phyloP scores from a whole-genome alignment of 2,113 vertebrate species.

The Tetraodon nigroviridis region DNA sequence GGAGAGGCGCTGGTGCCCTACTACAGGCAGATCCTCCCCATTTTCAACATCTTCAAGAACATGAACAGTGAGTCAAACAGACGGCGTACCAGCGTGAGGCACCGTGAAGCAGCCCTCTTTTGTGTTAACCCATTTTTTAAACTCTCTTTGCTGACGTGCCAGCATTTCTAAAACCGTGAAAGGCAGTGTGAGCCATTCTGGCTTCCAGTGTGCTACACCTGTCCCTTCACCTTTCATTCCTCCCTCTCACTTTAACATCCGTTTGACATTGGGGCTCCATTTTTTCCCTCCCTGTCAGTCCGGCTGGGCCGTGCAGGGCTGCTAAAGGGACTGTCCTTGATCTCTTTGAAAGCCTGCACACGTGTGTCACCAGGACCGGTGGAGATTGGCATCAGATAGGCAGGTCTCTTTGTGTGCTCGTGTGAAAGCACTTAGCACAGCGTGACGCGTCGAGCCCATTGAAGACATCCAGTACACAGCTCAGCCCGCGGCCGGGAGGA shows the following conservation, averaged over 20 bases:
- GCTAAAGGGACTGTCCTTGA: conserved; percentile 51
- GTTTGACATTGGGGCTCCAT: conserved; percentile 1
- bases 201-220: neutral
- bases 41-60: conserved; percentile 95
- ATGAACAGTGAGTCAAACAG: conserved; percentile 82
- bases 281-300: conserved; percentile 41
- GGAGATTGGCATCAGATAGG: conserved; percentile 59
- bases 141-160: neutral
- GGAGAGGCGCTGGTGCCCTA: conserved; percentile 90
- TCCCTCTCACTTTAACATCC: no score
- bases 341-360: conserved; percentile 47
- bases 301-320: conserved; percentile 28
- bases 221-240: neutral
- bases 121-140: conserved; percentile 25
- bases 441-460: conserved; percentile 44
- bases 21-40: conserved; percentile 89
- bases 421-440: conserved; percentile 63
- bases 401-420: conserved; percentile 53
- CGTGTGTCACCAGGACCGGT: conserved; percentile 40
- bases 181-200: conserved; percentile 5
- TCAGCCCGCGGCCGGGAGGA: conserved; percentile 27
- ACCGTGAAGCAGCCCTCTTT: conserved; percentile 8
- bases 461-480: conserved; percentile 23
- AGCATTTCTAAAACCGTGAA: conserved; percentile 7
- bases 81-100: conserved; percentile 15